Evolutionary conservation across 2,888 invertebrate species (phyloP), one percentile per base, ranked within the genome.

Genomic region (Aspidapion aeneum): DNA sequence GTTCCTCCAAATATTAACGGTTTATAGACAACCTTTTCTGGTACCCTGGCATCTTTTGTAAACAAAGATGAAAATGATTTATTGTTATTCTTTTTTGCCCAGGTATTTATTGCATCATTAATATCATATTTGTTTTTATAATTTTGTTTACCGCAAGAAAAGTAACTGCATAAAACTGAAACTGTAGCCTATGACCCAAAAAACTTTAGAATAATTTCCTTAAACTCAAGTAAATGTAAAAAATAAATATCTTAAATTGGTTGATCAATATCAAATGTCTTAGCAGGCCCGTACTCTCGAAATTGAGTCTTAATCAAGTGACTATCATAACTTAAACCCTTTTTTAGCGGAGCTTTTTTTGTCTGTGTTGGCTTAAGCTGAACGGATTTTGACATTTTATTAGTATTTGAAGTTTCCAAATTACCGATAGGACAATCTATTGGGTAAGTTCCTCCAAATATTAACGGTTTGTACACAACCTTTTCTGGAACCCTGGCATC

Each of bases 361-460:
- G 21, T 48, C 58, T 63, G 59, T 2, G 52, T 19, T 5, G 18
- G 18, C 7, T 19, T 17, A 3, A 19, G 7, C n/a, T 19, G 17
- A 35, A 35, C 35, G 5, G 35, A 35, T 35, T 35, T 35, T 35
- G 35, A 35, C 35, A 35, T 35, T 35, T 35, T 35, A 12, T 35
- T 35, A 12, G 18, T 60, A 22, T 59, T 63, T n/a, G n/a, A n/a
- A 58, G 62, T 68, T 59, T 63, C 62, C 35, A 63, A 57, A 0
- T 61, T 59, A 7, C 65, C 63, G 9, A 71, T 77, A 21, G 93
- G 93, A 74, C 85, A 85, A 77, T 93, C 93, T 69, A 94, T 94
- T 2, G 94, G 93, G 82, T 86, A 94, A 1, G 94, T 94, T 60
- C 93, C 93, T 71, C 92, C 91, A 78, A 92, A 93, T 66, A 93